phyloP scores from a whole-genome alignment of 2,888 invertebrate genomes.

The Apomyelois bistriatella region DNA sequence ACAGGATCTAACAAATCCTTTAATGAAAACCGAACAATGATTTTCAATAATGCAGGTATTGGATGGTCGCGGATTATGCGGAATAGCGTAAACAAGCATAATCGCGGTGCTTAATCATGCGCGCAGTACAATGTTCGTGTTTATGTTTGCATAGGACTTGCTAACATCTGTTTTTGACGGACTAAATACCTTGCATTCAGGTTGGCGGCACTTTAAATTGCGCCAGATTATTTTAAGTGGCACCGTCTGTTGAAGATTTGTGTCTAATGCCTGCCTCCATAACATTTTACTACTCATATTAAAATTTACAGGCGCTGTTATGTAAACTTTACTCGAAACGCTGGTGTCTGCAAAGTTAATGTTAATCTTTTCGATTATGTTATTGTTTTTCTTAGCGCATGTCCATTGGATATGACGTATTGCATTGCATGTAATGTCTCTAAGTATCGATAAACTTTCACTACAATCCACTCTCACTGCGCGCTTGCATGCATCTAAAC shows the following conservation, averaged over 20 bases:
- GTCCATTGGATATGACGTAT: neutral
- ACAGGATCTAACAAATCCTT: neutral
- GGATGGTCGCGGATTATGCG: conserved; percentile 13
- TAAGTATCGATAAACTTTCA: conserved; percentile 54
- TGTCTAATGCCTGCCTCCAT: conserved; percentile 55
- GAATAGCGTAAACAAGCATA: conserved; percentile 35
- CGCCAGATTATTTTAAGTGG: conserved; percentile 79
- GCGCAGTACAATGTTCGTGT: conserved; percentile 47
- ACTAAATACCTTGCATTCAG: conserved; percentile 75
- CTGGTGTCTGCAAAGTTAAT: neutral
- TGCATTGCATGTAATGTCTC: conserved; percentile 5
- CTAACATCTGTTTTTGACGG: conserved; percentile 76
- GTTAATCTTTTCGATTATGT: no score
- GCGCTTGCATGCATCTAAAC: conserved; percentile 34
- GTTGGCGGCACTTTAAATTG: conserved; percentile 74
- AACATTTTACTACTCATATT: conserved; percentile 53
- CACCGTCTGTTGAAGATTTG: conserved; percentile 71
- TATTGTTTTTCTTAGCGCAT: neutral
- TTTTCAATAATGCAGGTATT: conserved; percentile 11
- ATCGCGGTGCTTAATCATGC: conserved; percentile 45
- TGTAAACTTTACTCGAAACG: conserved; percentile 17
- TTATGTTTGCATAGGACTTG: conserved; percentile 67
- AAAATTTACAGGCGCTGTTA: conserved; percentile 37
- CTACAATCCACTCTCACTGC: conserved; percentile 51
- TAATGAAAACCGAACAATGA: conserved; percentile 6